These are phyloP conservation scores for Porphyrio hochstetteri DNA, from an alignment of 2,113 vertebrate genomes.

Conservation along the genomic window DNA sequence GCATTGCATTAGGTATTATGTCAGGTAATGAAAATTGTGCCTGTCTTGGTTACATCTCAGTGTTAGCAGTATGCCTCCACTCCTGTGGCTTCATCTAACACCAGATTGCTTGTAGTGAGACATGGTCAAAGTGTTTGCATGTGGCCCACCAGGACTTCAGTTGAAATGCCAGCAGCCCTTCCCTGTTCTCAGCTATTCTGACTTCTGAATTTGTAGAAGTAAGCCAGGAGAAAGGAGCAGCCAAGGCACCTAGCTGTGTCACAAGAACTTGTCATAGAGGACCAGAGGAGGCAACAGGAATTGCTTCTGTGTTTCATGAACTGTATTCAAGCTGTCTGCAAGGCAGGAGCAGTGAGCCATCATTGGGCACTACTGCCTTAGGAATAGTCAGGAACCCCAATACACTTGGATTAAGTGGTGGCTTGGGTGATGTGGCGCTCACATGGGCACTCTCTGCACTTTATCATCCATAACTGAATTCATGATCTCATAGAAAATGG, in stretches of 20 bases:
- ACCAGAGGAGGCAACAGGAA: neutral
- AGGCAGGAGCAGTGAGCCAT: neutral
- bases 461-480: neutral
- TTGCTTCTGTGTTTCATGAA: neutral
- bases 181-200: neutral
- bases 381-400: neutral
- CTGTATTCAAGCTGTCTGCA: neutral
- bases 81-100: neutral
- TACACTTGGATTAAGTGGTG: neutral
- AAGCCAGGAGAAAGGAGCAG: neutral
- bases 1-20: neutral
- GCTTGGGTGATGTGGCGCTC: neutral
- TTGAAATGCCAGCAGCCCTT: neutral
- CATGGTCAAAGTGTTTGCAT: neutral
- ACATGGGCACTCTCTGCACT: neutral
- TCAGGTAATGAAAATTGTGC: neutral
- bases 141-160: neutral
- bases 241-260: neutral
- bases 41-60: neutral
- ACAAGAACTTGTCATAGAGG: neutral
- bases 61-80: neutral
- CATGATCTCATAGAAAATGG: neutral
- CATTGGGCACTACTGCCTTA: too few species aligned
- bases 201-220: accelerated
- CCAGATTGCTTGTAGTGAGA: neutral